A percentile compares a stretch with the other conserved stretches of the same genome.
Evolutionary conservation across 2,888 invertebrate genomes (phyloP).

Genomic region (Drosophila lutescens): DNA sequence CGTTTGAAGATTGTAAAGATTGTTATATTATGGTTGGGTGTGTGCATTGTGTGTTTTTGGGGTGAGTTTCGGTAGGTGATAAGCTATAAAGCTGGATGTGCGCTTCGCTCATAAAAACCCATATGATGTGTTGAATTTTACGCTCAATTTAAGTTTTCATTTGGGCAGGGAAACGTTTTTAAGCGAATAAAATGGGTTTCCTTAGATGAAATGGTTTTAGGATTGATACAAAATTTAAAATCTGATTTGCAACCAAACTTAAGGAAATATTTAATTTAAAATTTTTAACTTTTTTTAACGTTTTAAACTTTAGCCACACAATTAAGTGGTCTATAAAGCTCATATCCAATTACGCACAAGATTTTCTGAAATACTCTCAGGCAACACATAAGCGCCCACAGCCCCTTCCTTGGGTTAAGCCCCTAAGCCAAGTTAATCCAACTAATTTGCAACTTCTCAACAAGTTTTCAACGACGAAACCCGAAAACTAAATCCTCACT

Average conservation of each 20-base stretch:
- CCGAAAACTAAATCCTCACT: conserved; percentile 39
- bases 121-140: conserved; percentile 73
- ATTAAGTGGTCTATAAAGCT: conserved; percentile 10
- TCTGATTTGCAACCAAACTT: too few species aligned
- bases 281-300: too few species aligned
- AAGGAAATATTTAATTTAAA: too few species aligned
- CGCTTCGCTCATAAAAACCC: conserved; percentile 58
- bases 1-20: conserved; percentile 44
- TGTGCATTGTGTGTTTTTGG: conserved; percentile 8
- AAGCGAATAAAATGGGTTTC: not conserved
- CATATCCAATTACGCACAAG: conserved; percentile 17
- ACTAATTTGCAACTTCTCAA: conserved; percentile 74
- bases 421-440: conserved; percentile 41
- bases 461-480: conserved; percentile 37
- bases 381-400: conserved; percentile 14
- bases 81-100: conserved; percentile 57
- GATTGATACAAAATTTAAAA: too few species aligned
- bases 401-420: not conserved
- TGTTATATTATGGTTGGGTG: conserved; percentile 25
- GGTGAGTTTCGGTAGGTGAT: conserved; percentile 38
- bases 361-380: conserved; percentile 8
- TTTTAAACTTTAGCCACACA: not conserved
- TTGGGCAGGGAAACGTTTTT: not conserved
- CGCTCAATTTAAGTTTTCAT: conserved; percentile 58
- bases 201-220: not conserved